Conservation (phyloP, 2,797 vertebrate genomes). For the Taeniopygia guttata region DNA sequence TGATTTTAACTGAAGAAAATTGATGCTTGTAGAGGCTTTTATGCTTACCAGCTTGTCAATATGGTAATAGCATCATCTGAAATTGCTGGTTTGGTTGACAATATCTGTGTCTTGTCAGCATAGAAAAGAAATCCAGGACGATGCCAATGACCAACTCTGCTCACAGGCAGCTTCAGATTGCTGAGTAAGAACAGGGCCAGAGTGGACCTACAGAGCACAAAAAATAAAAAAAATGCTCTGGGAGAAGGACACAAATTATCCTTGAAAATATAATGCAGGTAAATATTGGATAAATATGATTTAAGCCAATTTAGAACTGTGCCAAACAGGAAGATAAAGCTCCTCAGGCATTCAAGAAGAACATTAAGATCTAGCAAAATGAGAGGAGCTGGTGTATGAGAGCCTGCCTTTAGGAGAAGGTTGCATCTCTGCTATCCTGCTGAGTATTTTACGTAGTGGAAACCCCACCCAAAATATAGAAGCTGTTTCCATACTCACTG, state of each 20-base stretch:
- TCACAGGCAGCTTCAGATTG: conserved; percentile 42
- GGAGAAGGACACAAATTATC: conserved; percentile 69
- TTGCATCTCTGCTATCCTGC: conserved; percentile 62
- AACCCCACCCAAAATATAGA: neutral
- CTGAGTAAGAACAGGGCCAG: conserved; percentile 49
- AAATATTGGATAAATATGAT: conserved; percentile 72
- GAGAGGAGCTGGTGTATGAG: conserved; percentile 59
- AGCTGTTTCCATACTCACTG: neutral
- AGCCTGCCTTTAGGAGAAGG: conserved; percentile 62
- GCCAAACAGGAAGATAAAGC: conserved; percentile 74
- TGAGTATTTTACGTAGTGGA: conserved; percentile 28
- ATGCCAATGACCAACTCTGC: neutral
- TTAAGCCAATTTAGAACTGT: conserved; percentile 69
- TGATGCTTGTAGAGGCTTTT: conserved; percentile 1
- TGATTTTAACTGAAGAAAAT: conserved; percentile 39
- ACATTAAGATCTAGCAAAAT: conserved; percentile 74
- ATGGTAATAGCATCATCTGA: conserved; percentile 19
- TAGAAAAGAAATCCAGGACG: conserved; percentile 49
- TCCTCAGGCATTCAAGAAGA: conserved; percentile 72
- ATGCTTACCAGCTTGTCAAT: conserved; percentile 25
- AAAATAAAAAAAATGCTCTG: conserved; percentile 61
- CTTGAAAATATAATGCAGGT: conserved; percentile 73
- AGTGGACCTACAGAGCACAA: conserved; percentile 56
- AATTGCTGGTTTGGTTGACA: conserved; percentile 54
- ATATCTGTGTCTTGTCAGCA: conserved; percentile 2